These are phyloP conservation scores for Clarias platycephalus DNA, from an alignment of 2,797 vertebrate species.

Conservation along the genomic window DNA sequence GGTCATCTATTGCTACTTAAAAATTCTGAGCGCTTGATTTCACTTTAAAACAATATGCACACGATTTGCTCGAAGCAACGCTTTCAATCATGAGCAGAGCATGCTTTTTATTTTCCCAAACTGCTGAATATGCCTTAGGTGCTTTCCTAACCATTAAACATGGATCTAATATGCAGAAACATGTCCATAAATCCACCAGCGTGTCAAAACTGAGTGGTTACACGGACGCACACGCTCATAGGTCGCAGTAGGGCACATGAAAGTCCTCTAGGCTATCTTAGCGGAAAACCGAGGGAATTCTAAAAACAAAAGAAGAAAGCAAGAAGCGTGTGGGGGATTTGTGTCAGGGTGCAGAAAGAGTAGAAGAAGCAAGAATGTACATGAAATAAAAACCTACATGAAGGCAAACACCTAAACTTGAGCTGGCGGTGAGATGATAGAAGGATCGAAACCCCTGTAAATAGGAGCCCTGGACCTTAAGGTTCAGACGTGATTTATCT, in stretches of 20 bases:
- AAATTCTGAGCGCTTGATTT: constrained; percentile 43
- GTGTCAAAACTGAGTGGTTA: constrained; percentile 47
- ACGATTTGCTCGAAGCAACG: constrained; percentile 22
- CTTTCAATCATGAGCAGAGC: constrained; percentile 28
- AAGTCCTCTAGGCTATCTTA: constrained; percentile 44
- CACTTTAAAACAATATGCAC: constrained; percentile 45
- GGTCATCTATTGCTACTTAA: background rate
- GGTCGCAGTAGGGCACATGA: constrained; percentile 30
- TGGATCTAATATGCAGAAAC: constrained; percentile 54
- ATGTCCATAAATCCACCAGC: constrained; percentile 53
- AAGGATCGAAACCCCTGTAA: constrained; percentile 25
- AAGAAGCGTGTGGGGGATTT: constrained; percentile 5
- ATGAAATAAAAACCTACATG: constrained; percentile 10
- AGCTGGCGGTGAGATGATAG: constrained; percentile 27
- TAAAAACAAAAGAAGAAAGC: constrained; percentile 17
- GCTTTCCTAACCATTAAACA: constrained; percentile 49
- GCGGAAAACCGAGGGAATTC: constrained; percentile 37
- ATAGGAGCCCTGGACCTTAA: constrained; percentile 31
- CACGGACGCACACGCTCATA: constrained; percentile 29
- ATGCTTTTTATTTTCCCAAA: constrained; percentile 28
- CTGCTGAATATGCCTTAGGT: constrained; percentile 32
- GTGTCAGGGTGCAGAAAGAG: constrained; percentile 9
- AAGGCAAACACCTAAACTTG: constrained; percentile 4
- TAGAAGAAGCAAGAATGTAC: constrained; percentile 10
- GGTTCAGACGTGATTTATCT: constrained; percentile 49